phyloP scores from a whole-genome alignment of 1,140 invertebrate species.

The Aphaenogaster floridana region DNA sequence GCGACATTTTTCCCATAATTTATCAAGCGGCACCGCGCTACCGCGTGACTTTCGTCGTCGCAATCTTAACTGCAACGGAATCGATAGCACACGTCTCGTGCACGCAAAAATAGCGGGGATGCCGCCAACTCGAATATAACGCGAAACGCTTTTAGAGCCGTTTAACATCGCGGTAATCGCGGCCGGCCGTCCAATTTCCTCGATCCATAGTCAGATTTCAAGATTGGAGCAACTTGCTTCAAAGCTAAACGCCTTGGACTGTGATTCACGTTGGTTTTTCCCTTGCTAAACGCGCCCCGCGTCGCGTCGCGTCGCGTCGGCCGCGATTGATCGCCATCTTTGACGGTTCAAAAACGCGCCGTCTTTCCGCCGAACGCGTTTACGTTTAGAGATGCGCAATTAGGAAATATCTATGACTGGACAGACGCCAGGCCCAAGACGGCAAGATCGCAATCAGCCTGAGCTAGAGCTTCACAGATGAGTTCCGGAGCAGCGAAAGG shows the following conservation, averaged over 20 bases:
- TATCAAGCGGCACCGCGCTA: conserved; percentile 44
- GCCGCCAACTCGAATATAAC: conserved; percentile 25
- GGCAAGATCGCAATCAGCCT: conserved; percentile 50
- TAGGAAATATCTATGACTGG: conserved; percentile 63
- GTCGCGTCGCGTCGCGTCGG: neutral
- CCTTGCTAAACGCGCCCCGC: neutral
- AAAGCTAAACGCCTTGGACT: neutral
- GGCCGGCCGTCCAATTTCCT: neutral
- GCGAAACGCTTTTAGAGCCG: neutral
- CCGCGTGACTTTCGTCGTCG: conserved; percentile 67
- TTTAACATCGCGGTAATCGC: neutral
- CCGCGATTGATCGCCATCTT: neutral
- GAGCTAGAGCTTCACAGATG: neutral
- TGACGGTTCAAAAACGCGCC: conserved; percentile 23
- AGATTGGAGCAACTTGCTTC: neutral
- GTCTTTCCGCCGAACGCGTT: neutral
- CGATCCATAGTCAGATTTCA: neutral
- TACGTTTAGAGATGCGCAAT: conserved; percentile 56
- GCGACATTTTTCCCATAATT: conserved; percentile 13
- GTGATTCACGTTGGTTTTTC: neutral
- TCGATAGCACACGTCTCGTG: conserved; percentile 73
- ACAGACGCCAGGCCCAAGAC: conserved; percentile 35
- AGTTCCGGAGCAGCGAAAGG: neutral
- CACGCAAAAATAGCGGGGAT: conserved; percentile 56
- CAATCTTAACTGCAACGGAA: conserved; percentile 78